Evolutionary conservation across 2,113 vertebrate species (phyloP), one percentile per base, ranked within the genome.

Genomic region (Lagenorhynchus albirostris): DNA sequence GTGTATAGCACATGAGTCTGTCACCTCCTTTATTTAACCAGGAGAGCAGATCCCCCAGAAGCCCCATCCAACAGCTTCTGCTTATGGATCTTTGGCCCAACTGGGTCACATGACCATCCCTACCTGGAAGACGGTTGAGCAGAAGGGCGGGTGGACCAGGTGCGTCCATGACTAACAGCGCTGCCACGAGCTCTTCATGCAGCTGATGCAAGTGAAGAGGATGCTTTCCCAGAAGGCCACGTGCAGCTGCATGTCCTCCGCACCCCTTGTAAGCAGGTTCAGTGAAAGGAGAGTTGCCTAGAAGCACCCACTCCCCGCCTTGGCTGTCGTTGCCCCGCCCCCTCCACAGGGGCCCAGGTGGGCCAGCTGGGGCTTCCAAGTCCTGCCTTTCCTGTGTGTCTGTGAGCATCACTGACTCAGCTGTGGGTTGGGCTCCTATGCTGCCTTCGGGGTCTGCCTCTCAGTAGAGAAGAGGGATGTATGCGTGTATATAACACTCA

Each of bases 281-380:
- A 8, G 18, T 17, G 13, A 47, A 62, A 62, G 36, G 18, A 55
- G 36, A 20, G n/a, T 31, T 62, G 41, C 81, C 31, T 1, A 25
- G 6, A 4, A 23, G 36, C n/a, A 26, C 79, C 33, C 23, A 20
- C 20, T 10, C 70, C 31, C 62, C 7, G 1, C 31, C 44, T 18
- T 13, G 25, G 36, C 84, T 9, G 0, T 4, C 33, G 2, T 17
- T 17, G 11, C 44, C 26, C 10, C 3, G 2, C 26, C 21, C 1
- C 33, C 58, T 84, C 17, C 31, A 0, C 38, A n/a, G 21, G 31
- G 36, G 6, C 62, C 71, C 18, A 6, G 13, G 10, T 20, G 26
- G 55, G 36, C 29, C 80, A 33, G 53, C 5, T 41, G 41, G 26
- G 14, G 26, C 53, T 81, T 67, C 76, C 29, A 20, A 31, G 50